Conservation (phyloP, 2,797 vertebrate species). For the Acanthurus tractus region DNA sequence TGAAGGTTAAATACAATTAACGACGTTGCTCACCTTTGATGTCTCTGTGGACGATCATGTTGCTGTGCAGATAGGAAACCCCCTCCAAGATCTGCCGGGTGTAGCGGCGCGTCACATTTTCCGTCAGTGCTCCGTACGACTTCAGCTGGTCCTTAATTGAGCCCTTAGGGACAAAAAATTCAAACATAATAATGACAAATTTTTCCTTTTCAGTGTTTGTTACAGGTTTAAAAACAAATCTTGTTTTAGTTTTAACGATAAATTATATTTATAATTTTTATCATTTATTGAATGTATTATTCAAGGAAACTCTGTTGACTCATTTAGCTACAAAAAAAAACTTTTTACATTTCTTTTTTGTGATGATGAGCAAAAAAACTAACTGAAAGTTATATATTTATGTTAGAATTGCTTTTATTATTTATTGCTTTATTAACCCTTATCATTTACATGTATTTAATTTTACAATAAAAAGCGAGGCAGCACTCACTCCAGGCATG, state of each 20-base stretch:
- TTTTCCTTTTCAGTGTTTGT: too few relatives aligned
- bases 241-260: too few relatives aligned
- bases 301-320: too few relatives aligned
- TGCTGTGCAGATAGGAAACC: constrained; percentile 98
- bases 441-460: not conserved
- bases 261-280: too few relatives aligned
- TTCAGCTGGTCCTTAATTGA: constrained; percentile 99
- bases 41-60: constrained; percentile 99
- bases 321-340: too few relatives aligned
- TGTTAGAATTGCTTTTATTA: too few relatives aligned
- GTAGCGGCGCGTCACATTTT: constrained; percentile 97
- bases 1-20: not conserved
- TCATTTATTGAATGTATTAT: too few relatives aligned
- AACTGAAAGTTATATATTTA: too few relatives aligned
- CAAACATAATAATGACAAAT: not conserved
- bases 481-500: constrained; percentile 94
- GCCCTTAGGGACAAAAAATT: constrained; percentile 81
- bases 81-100: constrained; percentile 98
- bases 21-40: constrained; percentile 90
- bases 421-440: too few relatives aligned
- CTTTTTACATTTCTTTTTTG: too few relatives aligned
- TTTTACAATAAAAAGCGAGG: not conserved
- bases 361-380: too few relatives aligned
- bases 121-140: constrained; percentile 96
- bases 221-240: too few relatives aligned